Evolutionary conservation across 1,140 invertebrate species (phyloP), one percentile per base, ranked within the genome.

Genomic region (Lepidurus arcticus): DNA sequence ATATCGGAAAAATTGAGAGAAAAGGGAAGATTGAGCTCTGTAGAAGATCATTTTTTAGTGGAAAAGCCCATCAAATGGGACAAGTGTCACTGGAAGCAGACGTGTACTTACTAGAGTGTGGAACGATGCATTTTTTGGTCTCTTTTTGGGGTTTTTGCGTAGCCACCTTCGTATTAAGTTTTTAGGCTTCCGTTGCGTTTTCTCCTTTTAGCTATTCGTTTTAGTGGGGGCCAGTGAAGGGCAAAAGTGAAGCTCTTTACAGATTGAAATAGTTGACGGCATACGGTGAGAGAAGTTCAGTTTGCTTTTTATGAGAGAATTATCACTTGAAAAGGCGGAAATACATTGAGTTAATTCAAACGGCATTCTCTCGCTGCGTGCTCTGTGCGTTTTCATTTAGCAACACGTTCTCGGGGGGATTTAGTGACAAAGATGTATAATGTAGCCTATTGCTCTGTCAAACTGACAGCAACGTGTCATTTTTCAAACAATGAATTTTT

Each of bases 21-120:
- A 21, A 65, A 65, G 7, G 4, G 3, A 21, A 65, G 7, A 7
- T 65, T 65, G 53, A 65, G 16, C 16, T 65, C 7, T 4, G 5
- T 65, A 16, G n/a, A n/a, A 65, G 7, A 65, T n/a, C 53, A 65
- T 65, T 21, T 13, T 65, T 21, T 13, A 65, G 21, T n/a, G 53
- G 7, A 65, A 65, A 65, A 65, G 4, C 53, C 53, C n/a, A 7
- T n/a, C 53, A 65, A 34, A 65, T 65, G 53, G 53, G 53, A 65
- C 16, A 65, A 65, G 53, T 65, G 53, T 65, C 53, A 65, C 16
- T 65, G 53, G 53, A 65, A 65, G 53, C 53, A 65, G 53, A 65
- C 53, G 21, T 65, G 53, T 21, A 65, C 53, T 65, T 65, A 65
- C n/a, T 4, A 65, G 53, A 21, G 13, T 65, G 53, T n/a, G 53